Base-by-base conservation (phyloP, 2,888 invertebrate genomes). In the Unio delphinus region DNA sequence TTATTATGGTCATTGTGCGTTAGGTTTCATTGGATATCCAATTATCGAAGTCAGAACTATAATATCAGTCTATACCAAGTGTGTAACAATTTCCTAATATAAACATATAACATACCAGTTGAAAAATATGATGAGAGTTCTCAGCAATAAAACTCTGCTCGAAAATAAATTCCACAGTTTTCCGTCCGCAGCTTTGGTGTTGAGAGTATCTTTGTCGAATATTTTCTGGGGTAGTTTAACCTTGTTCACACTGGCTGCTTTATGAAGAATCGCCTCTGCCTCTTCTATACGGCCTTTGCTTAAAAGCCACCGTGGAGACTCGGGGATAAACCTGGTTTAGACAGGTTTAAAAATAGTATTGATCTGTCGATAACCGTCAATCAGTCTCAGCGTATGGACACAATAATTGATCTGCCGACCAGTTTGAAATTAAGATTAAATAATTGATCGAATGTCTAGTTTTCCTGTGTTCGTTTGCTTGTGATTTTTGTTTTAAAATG, bases 291-390 rank as follows among this genome's bases (percentile, higher is more conserved):
- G 68, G 4, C 77, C 78, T 62, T 73, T 65, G 17, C 70, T 69
- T 17, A 81, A 61, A 17, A 83, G 65, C 83, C 83, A 83, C 55
- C 83, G 68, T 17, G 83, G 80, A 1, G 83, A 83, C 59, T 83
- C 83, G 0, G 80, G 78, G 1, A 83, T 68, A 23, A 81, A 55
- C 76, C 83, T 83, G 57, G 11, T 62, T 23, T 67, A 18, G 23
- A 61, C 8, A 3, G 15, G 15, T 15, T 45, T 45, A 15, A 45
- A 3, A 45, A 45, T 15, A 45, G 1, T 0, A 45, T 45, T 15
- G 15, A 45, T 0, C 2, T 45, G 15, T 15, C 45, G 2, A 1
- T 15, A 45, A 45, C 2, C 0, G 3, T 45, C 11, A 3, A 4
- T 45, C 11, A 45, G 11, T 45, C 11, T 11, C 45, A 11, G 45